These are phyloP conservation scores for Oreochromis mossambicus DNA, from an alignment of 2,797 vertebrate genomes.

Conservation along the genomic window DNA sequence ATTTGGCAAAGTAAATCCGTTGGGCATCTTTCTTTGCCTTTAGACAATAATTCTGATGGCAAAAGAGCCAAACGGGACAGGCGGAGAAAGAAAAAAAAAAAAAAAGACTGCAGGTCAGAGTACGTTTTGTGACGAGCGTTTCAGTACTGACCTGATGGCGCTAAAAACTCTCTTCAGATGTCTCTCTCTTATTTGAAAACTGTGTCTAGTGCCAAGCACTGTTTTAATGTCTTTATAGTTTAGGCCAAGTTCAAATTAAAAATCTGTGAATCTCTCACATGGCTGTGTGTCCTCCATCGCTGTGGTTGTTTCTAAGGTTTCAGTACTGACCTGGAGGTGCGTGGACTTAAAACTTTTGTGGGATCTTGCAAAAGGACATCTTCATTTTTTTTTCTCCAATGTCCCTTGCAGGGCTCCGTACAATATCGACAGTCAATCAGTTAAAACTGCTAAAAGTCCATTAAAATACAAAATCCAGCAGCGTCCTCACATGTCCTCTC, in stretches of 20 bases:
- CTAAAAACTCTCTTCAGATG: not conserved
- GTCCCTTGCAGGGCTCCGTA: not conserved
- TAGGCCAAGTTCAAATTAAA: not conserved
- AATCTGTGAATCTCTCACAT: not conserved
- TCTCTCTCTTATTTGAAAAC: not conserved
- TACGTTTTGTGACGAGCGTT: not conserved
- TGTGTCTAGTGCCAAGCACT: not conserved
- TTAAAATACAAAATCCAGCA: not conserved
- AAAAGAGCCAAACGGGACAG: no score
- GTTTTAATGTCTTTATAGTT: not conserved
- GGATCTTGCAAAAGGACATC: no score
- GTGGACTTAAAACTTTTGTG: not conserved
- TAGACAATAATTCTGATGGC: no score
- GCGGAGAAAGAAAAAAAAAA: no score
- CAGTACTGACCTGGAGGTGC: not conserved
- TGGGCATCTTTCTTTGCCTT: no score
- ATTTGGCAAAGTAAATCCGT: no score
- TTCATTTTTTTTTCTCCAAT: not conserved
- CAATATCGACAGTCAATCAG: not conserved
- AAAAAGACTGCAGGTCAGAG: not conserved
- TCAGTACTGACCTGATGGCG: no score
- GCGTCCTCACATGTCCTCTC: not conserved
- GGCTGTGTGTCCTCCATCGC: not conserved
- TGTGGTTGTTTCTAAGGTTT: not conserved
- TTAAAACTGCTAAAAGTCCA: not conserved